A percentile compares a stretch with the other conserved stretches of the same genome.
Conservation (phyloP, 1,140 invertebrate genomes). For the Drosophila lowei region DNA sequence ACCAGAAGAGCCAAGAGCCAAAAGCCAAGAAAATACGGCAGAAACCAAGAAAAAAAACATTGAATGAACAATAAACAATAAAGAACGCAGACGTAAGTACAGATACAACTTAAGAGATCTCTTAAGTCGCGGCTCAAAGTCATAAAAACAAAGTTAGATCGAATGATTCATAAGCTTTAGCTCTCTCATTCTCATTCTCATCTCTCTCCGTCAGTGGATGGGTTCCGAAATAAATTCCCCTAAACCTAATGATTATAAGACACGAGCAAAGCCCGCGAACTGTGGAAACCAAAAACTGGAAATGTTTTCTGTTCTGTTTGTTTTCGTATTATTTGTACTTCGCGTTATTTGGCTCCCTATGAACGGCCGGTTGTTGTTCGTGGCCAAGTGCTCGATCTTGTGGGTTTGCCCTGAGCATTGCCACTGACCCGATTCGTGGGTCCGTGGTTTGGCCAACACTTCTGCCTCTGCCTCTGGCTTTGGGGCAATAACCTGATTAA, state of each 20-base stretch:
- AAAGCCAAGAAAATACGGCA: constrained; percentile 12
- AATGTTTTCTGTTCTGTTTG: constrained; percentile 45
- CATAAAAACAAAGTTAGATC: constrained; percentile 34
- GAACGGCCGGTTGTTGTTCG: constrained; percentile 5
- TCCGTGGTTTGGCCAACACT: constrained; percentile 8
- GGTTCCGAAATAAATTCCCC: constrained; percentile 25
- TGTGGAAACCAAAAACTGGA: constrained; percentile 10
- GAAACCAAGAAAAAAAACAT: neutral
- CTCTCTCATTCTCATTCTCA: constrained; percentile 4
- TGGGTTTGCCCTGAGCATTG: too few species aligned
- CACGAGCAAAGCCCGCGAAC: neutral
- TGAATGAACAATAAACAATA: constrained; percentile 36
- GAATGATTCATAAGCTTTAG: constrained; percentile 26
- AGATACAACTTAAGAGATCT: constrained; percentile 13
- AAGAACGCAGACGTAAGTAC: constrained; percentile 17
- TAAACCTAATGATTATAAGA: constrained; percentile 27
- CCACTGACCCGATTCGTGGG: constrained; percentile 62
- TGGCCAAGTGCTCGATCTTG: too few species aligned
- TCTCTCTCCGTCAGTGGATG: neutral
- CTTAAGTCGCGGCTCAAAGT: constrained; percentile 1
- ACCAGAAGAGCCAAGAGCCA: constrained; percentile 23
- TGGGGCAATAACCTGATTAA: constrained; percentile 61
- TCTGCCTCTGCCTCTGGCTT: neutral
- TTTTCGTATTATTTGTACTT: constrained; percentile 46
- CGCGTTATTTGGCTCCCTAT: constrained; percentile 13